phyloP scores from a whole-genome alignment of 2,113 vertebrate species.

The Varanus komodoensis region DNA sequence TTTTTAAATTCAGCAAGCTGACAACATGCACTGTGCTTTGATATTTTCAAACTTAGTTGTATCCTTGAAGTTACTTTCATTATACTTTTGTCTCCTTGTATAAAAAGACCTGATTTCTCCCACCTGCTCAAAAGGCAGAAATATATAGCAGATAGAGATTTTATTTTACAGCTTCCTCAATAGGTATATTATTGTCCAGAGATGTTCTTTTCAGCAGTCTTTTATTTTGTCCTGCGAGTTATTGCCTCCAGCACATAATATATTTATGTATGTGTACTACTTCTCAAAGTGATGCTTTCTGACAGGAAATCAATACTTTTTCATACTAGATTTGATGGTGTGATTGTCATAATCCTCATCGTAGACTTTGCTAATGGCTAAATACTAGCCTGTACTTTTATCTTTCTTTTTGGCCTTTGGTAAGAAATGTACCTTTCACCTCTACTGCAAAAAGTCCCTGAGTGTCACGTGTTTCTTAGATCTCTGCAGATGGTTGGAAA shows the following conservation, averaged over 20 bases:
- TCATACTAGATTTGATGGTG: constrained; percentile 85
- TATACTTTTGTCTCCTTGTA: not conserved
- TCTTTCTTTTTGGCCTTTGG: constrained; percentile 79
- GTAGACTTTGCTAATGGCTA: constrained; percentile 79
- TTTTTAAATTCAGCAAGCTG: not conserved
- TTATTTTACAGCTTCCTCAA: constrained; percentile 61
- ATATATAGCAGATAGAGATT: constrained; percentile 57
- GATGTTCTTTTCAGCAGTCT: constrained; percentile 68
- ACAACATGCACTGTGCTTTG: not conserved
- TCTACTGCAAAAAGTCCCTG: constrained; percentile 13
- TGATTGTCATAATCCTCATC: constrained; percentile 85
- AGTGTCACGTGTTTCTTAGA: not conserved
- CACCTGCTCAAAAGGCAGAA: constrained; percentile 52
- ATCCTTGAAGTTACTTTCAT: not conserved
- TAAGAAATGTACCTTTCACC: constrained; percentile 52
- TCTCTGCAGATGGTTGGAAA: not conserved
- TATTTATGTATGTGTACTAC: constrained; percentile 72
- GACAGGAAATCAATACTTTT: constrained; percentile 96
- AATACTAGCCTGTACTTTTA: constrained; percentile 78
- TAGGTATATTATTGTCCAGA: constrained; percentile 66
- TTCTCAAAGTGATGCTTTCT: constrained; percentile 86
- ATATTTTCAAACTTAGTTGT: not conserved
- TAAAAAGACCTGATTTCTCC: constrained; percentile 43
- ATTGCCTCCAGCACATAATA: constrained; percentile 79
- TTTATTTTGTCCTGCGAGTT: constrained; percentile 76